Percentiles rank a stretch among this genome's conserved stretches.
Conservation (phyloP, 2,113 vertebrate species). For the Nycticebus coucang region DNA sequence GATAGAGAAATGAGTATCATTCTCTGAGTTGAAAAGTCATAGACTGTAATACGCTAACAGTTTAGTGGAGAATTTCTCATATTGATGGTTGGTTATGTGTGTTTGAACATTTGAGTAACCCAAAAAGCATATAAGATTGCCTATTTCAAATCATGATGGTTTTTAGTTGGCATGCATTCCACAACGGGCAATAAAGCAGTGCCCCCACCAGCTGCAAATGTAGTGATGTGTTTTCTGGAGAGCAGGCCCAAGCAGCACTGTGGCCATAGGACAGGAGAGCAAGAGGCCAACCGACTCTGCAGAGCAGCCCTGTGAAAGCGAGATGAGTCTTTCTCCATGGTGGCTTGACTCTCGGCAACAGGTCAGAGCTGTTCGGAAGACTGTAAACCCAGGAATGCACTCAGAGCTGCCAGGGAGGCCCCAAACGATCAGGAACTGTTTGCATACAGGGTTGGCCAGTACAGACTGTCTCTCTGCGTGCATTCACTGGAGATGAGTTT, state of each 20-base stretch:
- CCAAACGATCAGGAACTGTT: slow-evolving; percentile 59
- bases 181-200: slow-evolving; percentile 54
- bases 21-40: slow-evolving; percentile 69
- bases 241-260: slow-evolving; percentile 65
- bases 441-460: slow-evolving; percentile 44
- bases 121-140: slow-evolving; percentile 61
- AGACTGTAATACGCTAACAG: slow-evolving; percentile 68
- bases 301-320: slow-evolving; percentile 63
- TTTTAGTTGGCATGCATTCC: slow-evolving; percentile 72
- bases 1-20: slow-evolving; percentile 61
- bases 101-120: slow-evolving; percentile 69
- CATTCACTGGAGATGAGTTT: slow-evolving; percentile 55
- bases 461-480: slow-evolving; percentile 54
- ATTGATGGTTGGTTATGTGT: slow-evolving; percentile 56
- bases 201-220: slow-evolving; percentile 46
- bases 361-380: slow-evolving; percentile 73
- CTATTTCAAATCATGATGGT: slow-evolving; percentile 61
- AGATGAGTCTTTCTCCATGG: slow-evolving; percentile 74
- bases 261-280: slow-evolving; percentile 75
- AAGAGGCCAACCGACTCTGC: slow-evolving; percentile 79
- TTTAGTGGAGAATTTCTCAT: slow-evolving; percentile 74
- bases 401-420: slow-evolving; percentile 63
- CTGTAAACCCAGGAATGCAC: slow-evolving; percentile 80
- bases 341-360: slow-evolving; percentile 79
- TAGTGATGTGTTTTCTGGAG: slow-evolving; percentile 71